Evolutionary conservation across 1,140 invertebrate species (phyloP).

Genomic region (Octopus sinensis): DNA sequence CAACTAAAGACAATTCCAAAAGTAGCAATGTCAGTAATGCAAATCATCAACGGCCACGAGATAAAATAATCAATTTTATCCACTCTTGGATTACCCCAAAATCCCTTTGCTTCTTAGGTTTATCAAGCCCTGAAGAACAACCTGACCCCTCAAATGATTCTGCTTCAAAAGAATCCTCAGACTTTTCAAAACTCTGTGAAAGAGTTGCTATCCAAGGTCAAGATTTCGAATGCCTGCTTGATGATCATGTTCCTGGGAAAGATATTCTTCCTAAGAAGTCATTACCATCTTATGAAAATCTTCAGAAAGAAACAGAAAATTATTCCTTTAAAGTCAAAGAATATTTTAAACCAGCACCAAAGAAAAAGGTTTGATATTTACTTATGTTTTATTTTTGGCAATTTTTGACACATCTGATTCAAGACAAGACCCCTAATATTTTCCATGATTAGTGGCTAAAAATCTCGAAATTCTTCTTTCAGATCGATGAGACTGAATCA

Average conservation of each 20-base stretch:
- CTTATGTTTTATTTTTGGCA: not conserved
- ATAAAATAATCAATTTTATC: not conserved
- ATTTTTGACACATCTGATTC: not conserved
- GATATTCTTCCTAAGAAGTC: not conserved
- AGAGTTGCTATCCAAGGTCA: not conserved
- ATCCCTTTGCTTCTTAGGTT: not conserved
- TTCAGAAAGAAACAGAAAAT: not conserved
- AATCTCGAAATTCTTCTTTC: not conserved
- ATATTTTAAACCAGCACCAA: not conserved
- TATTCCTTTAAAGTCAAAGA: not conserved
- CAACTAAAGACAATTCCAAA: too few species aligned
- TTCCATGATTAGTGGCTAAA: not conserved
- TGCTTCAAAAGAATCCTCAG: not conserved
- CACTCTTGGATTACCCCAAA: not conserved
- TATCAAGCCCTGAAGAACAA: not conserved
- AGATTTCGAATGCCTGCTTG: not conserved
- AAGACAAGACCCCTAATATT: not conserved
- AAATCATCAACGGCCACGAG: not conserved
- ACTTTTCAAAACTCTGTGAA: constrained; percentile 5
- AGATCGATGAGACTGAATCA: not conserved
- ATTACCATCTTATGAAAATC: not conserved
- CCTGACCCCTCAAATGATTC: not conserved
- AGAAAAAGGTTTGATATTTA: not conserved
- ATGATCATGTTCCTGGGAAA: not conserved
- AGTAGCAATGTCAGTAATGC: too few species aligned